A percentile compares a stretch with the other conserved stretches of the same genome.
Conservation (phyloP, 2,797 vertebrate species). For the Pseudopleuronectes americanus region DNA sequence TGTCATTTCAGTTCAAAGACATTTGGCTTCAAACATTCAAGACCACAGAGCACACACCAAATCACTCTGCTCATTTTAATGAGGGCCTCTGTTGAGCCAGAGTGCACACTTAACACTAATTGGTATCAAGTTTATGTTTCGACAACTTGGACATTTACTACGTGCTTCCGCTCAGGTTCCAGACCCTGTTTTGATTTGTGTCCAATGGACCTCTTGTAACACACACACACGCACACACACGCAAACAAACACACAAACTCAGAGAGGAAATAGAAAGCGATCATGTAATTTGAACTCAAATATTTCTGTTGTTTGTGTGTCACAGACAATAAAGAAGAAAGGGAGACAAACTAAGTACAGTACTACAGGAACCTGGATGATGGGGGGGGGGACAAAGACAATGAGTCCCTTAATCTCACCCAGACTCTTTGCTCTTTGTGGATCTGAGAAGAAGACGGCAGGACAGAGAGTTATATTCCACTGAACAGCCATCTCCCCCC, state of each 20-base stretch:
- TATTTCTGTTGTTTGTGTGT: slow-evolving; percentile 19
- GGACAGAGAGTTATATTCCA: slow-evolving; percentile 66
- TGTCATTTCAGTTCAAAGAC: slow-evolving; percentile 9
- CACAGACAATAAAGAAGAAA: slow-evolving; percentile 16
- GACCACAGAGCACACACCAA: slow-evolving; percentile 30
- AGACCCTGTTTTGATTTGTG: slow-evolving; percentile 55
- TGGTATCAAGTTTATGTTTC: slow-evolving; percentile 75
- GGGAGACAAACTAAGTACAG: background rate
- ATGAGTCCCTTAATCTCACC: slow-evolving; percentile 71
- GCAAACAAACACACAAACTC: background rate
- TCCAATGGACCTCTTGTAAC: slow-evolving; percentile 38
- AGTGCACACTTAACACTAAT: slow-evolving; percentile 72
- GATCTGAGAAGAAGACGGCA: slow-evolving; percentile 57
- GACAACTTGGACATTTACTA: slow-evolving; percentile 61
- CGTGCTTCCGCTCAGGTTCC: slow-evolving; percentile 39
- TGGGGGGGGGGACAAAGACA: slow-evolving; percentile 59
- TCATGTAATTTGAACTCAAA: slow-evolving; percentile 9
- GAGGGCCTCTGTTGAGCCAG: slow-evolving; percentile 63
- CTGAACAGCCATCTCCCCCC: slow-evolving; percentile 50
- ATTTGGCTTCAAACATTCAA: slow-evolving; percentile 21
- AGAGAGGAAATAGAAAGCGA: slow-evolving; percentile 23
- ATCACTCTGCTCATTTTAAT: slow-evolving; percentile 72
- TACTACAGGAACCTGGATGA: slow-evolving; percentile 36
- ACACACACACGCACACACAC: slow-evolving; percentile 20
- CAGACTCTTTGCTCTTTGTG: slow-evolving; percentile 63